These are phyloP conservation scores for Troides helena DNA, from an alignment of 2,888 invertebrate genomes.

Conservation along the genomic window DNA sequence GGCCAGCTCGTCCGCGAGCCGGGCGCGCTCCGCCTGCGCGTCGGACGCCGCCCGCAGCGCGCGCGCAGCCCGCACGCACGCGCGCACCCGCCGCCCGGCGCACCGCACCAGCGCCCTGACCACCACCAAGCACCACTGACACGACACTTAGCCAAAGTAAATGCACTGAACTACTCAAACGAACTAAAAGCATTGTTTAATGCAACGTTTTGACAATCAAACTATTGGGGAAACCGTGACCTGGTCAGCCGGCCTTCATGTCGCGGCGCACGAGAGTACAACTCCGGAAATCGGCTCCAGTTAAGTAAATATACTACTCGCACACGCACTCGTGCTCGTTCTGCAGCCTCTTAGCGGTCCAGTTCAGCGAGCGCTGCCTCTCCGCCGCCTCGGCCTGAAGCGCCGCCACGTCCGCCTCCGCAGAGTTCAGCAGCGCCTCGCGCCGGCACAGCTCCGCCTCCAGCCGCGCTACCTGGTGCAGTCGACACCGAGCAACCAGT, in stretches of 20 bases:
- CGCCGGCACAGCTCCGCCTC: conserved; percentile 58
- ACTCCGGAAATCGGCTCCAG: too few species aligned
- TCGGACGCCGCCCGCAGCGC: conserved; percentile 34
- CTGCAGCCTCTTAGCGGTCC: conserved; percentile 41
- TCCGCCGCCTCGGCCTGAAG: conserved; percentile 47
- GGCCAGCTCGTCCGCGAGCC: conserved; percentile 33
- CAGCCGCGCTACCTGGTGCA: conserved; percentile 48
- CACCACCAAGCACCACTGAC: conserved; percentile 7
- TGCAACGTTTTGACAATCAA: too few species aligned
- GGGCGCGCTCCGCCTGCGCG: conserved; percentile 36
- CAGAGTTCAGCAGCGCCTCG: conserved; percentile 50
- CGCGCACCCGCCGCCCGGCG: conserved; percentile 33
- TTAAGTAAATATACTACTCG: too few species aligned
- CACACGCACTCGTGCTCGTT: conserved; percentile 35
- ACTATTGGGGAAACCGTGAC: too few species aligned
- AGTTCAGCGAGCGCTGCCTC: conserved; percentile 40
- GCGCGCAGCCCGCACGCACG: conserved; percentile 33
- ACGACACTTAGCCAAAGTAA: too few species aligned
- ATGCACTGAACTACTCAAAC: too few species aligned
- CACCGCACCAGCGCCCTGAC: conserved; percentile 33
- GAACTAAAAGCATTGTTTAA: too few species aligned
- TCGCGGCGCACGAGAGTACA: too few species aligned
- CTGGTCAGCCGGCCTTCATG: too few species aligned
- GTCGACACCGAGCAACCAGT: background rate
- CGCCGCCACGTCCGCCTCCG: conserved; percentile 48